Percentiles rank a stretch among this genome's conserved stretches.
Evolutionary conservation across 2,888 invertebrate species (phyloP).

Genomic region (Icerya purchasi): DNA sequence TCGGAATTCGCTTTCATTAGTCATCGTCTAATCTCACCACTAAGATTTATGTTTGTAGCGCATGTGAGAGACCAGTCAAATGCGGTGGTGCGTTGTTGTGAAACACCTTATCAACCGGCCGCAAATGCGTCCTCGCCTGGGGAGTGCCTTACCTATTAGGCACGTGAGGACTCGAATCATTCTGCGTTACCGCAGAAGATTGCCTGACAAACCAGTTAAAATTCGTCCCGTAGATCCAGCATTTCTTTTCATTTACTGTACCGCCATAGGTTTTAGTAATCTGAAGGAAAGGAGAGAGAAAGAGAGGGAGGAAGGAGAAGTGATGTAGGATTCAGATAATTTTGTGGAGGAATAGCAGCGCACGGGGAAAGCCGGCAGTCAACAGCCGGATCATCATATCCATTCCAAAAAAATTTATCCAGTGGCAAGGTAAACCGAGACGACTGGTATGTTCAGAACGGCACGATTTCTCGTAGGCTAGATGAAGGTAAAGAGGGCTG

Average conservation of each 20-base stretch:
- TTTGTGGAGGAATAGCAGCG: background rate
- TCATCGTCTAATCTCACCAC: too few species aligned
- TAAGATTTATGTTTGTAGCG: too few species aligned
- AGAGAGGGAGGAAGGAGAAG: too few species aligned
- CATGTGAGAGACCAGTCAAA: too few species aligned
- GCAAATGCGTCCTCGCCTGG: background rate
- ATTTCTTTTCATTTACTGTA: background rate
- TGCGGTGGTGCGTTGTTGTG: too few species aligned
- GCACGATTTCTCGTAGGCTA: background rate
- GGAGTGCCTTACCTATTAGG: background rate
- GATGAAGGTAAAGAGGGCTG: background rate
- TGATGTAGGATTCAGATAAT: too few species aligned
- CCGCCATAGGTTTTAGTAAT: background rate
- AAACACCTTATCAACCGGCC: background rate
- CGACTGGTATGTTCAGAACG: too few species aligned
- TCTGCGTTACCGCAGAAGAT: background rate
- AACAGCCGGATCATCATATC: background rate
- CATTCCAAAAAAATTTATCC: background rate
- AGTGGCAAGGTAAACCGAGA: background rate
- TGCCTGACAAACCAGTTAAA: background rate
- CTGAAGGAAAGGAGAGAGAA: background rate
- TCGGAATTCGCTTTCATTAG: too few species aligned
- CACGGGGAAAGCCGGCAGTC: background rate
- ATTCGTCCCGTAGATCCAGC: background rate
- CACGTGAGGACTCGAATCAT: background rate